phyloP scores from a whole-genome alignment of 2,113 vertebrate genomes.

The Chrysochloris asiatica region DNA sequence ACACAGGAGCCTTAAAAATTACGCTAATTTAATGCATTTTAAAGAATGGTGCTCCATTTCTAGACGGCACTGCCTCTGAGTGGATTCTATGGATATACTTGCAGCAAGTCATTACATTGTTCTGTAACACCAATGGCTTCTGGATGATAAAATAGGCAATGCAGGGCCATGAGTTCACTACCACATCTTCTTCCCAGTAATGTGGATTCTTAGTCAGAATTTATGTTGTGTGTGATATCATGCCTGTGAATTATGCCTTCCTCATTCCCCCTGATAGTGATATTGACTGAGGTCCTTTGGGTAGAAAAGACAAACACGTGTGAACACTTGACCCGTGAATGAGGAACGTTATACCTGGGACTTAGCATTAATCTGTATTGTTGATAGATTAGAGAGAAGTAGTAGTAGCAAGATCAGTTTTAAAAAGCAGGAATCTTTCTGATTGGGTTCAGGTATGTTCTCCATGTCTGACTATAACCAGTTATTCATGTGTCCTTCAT shows the following conservation, averaged over 20 bases:
- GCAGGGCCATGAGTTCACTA: accelerated
- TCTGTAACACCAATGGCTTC: background rate
- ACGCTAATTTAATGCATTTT: background rate
- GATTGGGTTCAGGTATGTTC: background rate
- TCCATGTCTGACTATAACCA: background rate
- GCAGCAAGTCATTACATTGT: background rate
- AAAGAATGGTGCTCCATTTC: background rate
- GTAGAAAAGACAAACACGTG: background rate
- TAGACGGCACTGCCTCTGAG: background rate
- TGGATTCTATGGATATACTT: background rate
- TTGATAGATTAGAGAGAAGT: no score
- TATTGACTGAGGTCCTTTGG: background rate
- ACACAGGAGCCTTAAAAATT: background rate
- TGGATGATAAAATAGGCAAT: background rate
- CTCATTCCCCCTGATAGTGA: background rate
- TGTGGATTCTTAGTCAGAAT: background rate
- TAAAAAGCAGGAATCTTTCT: background rate
- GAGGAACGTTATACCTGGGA: no score
- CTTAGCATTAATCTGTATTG: no score
- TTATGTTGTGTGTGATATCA: background rate
- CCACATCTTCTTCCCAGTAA: background rate
- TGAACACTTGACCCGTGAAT: no score
- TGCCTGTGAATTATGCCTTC: background rate
- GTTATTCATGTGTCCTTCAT: background rate
- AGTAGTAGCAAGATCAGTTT: no score